A percentile compares a stretch with the other conserved stretches of the same genome.
These are phyloP conservation scores for Seriola dumerili DNA, from an alignment of 2,113 vertebrate genomes.

Conservation along the genomic window DNA sequence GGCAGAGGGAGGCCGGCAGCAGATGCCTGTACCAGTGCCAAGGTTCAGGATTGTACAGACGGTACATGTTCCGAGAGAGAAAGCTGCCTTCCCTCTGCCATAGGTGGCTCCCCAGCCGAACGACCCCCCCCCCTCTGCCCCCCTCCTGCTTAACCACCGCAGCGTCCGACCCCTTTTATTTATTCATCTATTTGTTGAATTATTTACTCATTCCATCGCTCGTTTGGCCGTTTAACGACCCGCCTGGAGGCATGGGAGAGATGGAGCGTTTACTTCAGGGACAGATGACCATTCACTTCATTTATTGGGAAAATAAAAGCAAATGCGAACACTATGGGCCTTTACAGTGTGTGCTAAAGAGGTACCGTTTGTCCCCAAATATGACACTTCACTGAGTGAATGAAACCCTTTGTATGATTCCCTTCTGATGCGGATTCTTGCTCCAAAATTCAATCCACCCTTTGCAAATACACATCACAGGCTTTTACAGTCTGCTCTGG, in stretches of 20 bases:
- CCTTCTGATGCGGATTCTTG: background rate
- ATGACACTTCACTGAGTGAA: background rate
- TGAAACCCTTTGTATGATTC: background rate
- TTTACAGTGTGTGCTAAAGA: slow-evolving; percentile 48
- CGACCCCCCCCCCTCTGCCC: slow-evolving; percentile 85
- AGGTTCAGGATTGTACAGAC: slow-evolving; percentile 96
- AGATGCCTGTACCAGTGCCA: slow-evolving; percentile 99
- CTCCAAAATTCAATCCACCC: background rate
- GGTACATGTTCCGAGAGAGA: slow-evolving; percentile 88
- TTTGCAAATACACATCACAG: background rate
- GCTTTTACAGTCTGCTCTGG: background rate
- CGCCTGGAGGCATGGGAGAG: slow-evolving; percentile 75
- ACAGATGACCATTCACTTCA: slow-evolving; percentile 68
- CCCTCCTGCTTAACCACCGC: slow-evolving; percentile 81
- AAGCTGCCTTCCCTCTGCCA: slow-evolving; percentile 81
- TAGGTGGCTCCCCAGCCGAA: slow-evolving; percentile 90
- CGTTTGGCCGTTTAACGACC: slow-evolving; percentile 75
- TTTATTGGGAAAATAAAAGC: slow-evolving; percentile 73
- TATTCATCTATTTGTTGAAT: slow-evolving; percentile 82
- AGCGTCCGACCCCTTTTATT: slow-evolving; percentile 67
- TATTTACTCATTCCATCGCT: slow-evolving; percentile 86
- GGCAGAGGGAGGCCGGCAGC: slow-evolving; percentile 93
- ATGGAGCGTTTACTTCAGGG: slow-evolving; percentile 63
- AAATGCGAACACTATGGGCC: slow-evolving; percentile 45
- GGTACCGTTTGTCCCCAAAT: slow-evolving; percentile 23